A percentile compares a stretch with the other conserved stretches of the same genome.
phyloP scores from a whole-genome alignment of 2,113 vertebrate species.

The Bambusicola thoracicus region DNA sequence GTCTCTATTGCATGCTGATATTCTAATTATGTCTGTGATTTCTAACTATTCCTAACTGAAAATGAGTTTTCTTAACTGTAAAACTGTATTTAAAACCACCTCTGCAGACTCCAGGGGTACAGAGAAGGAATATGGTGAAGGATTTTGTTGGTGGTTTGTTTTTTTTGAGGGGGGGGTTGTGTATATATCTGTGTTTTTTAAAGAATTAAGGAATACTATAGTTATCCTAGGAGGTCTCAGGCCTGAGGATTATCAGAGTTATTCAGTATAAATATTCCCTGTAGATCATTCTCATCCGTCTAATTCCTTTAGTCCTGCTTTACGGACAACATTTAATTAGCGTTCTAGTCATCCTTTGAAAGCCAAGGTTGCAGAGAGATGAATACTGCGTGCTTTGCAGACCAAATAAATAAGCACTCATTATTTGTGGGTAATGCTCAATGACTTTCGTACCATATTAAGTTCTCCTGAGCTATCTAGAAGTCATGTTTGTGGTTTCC shows the following conservation, averaged over 20 bases:
- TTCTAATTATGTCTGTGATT: not conserved
- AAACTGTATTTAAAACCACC: not conserved
- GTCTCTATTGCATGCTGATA: not conserved
- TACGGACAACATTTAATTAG: slow-evolving; percentile 20
- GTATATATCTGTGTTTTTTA: not conserved
- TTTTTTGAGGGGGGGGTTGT: too few relatives aligned
- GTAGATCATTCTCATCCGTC: not conserved
- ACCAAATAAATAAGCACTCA: slow-evolving; percentile 10
- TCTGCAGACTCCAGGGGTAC: not conserved
- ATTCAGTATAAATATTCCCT: not conserved
- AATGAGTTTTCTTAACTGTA: slow-evolving; percentile 20
- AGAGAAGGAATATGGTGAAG: not conserved
- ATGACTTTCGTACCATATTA: slow-evolving; percentile 5
- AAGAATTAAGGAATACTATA: not conserved
- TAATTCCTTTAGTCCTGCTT: not conserved
- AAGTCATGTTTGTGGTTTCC: slow-evolving; percentile 12
- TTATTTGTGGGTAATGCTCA: slow-evolving; percentile 13
- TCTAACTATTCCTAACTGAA: slow-evolving; percentile 1
- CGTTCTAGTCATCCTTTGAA: slow-evolving; percentile 2
- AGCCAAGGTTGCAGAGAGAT: not conserved
- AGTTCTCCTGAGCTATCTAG: not conserved
- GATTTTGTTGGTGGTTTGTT: not conserved
- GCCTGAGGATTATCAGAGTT: not conserved
- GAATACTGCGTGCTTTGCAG: not conserved
- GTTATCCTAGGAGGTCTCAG: not conserved